Percentiles rank a stretch among this genome's conserved stretches.
Evolutionary conservation across 2,888 invertebrate genomes (phyloP).

Genomic region (Cryptus viduatorius): DNA sequence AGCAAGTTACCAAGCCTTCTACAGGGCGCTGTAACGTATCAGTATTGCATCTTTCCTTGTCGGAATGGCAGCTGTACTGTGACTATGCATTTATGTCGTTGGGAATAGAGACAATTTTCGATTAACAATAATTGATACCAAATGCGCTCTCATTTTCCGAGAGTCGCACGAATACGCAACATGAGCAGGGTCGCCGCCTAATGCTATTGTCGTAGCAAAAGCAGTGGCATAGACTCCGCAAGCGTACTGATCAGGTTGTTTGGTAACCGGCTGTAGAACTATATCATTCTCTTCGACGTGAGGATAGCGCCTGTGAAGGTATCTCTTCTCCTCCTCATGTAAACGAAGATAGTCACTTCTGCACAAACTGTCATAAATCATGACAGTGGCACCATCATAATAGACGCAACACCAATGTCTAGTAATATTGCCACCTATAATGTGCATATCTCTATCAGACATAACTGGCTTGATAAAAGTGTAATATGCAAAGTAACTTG

Average conservation of each 20-base stretch:
- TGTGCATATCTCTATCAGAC: slow-evolving; percentile 30
- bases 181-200: slow-evolving; percentile 39
- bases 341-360: slow-evolving; percentile 26
- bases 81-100: slow-evolving; percentile 1
- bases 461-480: slow-evolving; percentile 14
- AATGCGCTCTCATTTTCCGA: slow-evolving; percentile 24
- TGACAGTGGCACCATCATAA: slow-evolving; percentile 18
- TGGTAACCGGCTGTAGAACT: slow-evolving; percentile 1
- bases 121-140: not conserved
- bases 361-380: slow-evolving; percentile 46
- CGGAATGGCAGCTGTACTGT: too few relatives aligned
- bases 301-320: slow-evolving; percentile 36
- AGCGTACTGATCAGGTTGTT: slow-evolving; percentile 40
- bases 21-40: too few relatives aligned
- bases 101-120: slow-evolving; percentile 18
- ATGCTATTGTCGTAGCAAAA: slow-evolving; percentile 54
- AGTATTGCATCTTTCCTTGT: too few relatives aligned
- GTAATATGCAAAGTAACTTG: slow-evolving; percentile 2
- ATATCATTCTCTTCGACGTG: slow-evolving; percentile 5
- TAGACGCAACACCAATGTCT: slow-evolving; percentile 58
- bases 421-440: slow-evolving; percentile 49
- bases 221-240: slow-evolving; percentile 59
- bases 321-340: slow-evolving; percentile 31
- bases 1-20: too few relatives aligned
- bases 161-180: slow-evolving; percentile 29